phyloP scores from a whole-genome alignment of 2,113 vertebrate genomes.

The Apodemus sylvaticus region DNA sequence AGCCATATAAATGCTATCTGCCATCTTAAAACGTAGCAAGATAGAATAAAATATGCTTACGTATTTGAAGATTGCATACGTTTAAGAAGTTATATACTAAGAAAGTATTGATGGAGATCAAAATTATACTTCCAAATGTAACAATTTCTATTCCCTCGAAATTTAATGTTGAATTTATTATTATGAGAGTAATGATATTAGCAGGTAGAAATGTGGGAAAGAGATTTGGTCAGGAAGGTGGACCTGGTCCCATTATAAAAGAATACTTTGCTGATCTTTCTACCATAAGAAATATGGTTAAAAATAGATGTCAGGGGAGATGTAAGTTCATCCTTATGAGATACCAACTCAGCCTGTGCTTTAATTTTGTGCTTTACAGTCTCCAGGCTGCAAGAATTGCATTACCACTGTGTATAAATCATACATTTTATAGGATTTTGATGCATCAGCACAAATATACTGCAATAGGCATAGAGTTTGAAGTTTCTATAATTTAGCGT shows the following conservation, averaged over 20 bases:
- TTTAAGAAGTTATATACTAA: background rate
- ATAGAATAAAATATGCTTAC: background rate
- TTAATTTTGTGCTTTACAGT: background rate
- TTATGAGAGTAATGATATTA: background rate
- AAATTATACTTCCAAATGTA: background rate
- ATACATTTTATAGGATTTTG: background rate
- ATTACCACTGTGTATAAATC: background rate
- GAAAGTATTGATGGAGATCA: background rate
- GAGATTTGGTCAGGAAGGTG: background rate
- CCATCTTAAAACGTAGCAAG: background rate
- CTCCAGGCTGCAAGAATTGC: background rate
- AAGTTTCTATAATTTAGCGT: background rate
- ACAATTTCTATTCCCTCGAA: background rate
- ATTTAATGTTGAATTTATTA: background rate
- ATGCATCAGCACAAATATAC: background rate
- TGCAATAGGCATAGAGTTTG: background rate
- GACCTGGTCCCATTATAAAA: background rate
- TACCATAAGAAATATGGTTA: background rate
- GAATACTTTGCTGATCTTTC: background rate
- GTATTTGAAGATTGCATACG: background rate
- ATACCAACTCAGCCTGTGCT: accelerated
- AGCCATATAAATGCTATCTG: background rate
- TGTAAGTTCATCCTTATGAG: background rate
- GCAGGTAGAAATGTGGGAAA: background rate
- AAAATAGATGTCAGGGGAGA: background rate